A percentile compares a stretch with the other conserved stretches of the same genome.
Evolutionary conservation across 2,888 invertebrate species (phyloP).

Genomic region (Ornithoptera alexandrae): DNA sequence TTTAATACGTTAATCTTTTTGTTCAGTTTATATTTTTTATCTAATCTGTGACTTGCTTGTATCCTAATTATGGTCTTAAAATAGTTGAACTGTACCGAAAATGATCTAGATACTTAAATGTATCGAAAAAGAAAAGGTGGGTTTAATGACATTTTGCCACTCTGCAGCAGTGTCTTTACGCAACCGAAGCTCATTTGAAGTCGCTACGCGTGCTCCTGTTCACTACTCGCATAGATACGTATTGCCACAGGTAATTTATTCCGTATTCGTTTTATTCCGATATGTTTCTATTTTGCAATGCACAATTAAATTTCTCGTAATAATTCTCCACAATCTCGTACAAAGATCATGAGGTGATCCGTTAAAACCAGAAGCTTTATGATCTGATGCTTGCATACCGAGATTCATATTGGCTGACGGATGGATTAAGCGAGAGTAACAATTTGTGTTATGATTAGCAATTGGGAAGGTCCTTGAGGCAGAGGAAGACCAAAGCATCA

Average conservation of each 20-base stretch:
- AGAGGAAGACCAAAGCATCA: no score
- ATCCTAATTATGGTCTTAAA: not conserved
- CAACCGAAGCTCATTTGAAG: constrained; percentile 28
- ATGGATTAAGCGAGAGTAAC: no score
- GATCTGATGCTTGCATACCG: no score
- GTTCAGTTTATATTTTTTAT: not conserved
- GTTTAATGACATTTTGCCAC: constrained; percentile 34
- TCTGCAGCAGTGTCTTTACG: constrained; percentile 28
- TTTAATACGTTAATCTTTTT: not conserved
- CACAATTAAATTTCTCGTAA: not conserved
- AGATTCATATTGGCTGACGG: no score
- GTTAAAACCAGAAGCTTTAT: no score
- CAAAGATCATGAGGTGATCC: no score
- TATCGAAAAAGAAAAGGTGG: constrained; percentile 32
- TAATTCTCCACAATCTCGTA: no score
- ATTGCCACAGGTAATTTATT: constrained; percentile 9
- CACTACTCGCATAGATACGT: constrained; percentile 21
- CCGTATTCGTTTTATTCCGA: constrained; percentile 5
- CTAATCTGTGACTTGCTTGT: not conserved
- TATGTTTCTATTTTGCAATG: constrained; percentile 4
- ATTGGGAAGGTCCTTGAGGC: no score
- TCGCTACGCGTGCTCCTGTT: constrained; percentile 25
- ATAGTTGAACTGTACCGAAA: constrained; percentile 1
- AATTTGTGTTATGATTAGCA: no score
- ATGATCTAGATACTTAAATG: constrained; percentile 15